Percentiles rank a stretch among this genome's conserved stretches.
phyloP scores from a whole-genome alignment of 2,797 vertebrate genomes.

The Muraenolepis orangiensis region DNA sequence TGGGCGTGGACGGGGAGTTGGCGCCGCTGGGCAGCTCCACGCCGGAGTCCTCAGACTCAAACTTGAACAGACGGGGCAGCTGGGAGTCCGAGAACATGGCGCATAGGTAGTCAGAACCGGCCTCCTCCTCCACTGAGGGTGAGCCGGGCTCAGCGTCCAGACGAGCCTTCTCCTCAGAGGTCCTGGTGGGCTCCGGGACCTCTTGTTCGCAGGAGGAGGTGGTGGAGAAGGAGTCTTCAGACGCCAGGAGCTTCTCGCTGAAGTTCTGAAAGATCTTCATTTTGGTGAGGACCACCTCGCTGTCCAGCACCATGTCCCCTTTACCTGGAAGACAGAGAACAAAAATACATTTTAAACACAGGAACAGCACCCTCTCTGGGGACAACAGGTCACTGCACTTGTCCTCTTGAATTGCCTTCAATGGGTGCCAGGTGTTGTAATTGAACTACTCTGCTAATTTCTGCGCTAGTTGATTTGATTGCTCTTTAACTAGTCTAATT shows the following conservation, averaged over 20 bases:
- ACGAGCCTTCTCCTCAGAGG: constrained; percentile 32
- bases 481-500: background rate
- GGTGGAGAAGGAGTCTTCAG: constrained; percentile 56
- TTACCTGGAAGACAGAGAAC: constrained; percentile 65
- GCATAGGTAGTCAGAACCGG: constrained; percentile 60
- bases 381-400: background rate
- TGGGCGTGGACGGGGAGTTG: constrained; percentile 81
- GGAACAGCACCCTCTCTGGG: background rate
- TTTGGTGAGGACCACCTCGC: constrained; percentile 83
- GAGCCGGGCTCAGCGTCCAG: constrained; percentile 26
- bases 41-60: constrained; percentile 85
- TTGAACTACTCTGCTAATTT: too few relatives aligned
- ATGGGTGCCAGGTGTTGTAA: background rate
- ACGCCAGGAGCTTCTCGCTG: constrained; percentile 43
- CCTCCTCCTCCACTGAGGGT: constrained; percentile 33
- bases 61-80: constrained; percentile 77
- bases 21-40: constrained; percentile 83
- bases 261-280: constrained; percentile 79
- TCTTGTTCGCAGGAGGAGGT: constrained; percentile 56
- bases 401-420: background rate
- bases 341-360: background rate
- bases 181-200: constrained; percentile 28
- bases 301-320: constrained; percentile 69
- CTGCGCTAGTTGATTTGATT: background rate
- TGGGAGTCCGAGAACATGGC: constrained; percentile 68